Base-by-base conservation (phyloP, 1,140 invertebrate genomes). In the Papilio helenus region DNA sequence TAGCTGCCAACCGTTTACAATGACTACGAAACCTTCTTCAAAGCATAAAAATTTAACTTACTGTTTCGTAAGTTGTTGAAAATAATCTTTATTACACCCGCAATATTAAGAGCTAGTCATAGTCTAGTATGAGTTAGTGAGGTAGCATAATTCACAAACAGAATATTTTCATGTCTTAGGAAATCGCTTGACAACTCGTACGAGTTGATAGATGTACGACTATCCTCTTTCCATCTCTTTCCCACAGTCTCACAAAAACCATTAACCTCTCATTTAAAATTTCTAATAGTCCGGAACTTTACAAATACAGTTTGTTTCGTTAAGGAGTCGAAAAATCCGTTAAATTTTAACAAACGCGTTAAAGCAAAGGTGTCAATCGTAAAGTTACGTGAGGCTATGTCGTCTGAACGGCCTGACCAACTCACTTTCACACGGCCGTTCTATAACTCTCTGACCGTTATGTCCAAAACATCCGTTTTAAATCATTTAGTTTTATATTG, bases 351-450 rank as follows among this genome's bases (percentile, higher is more conserved):
- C 20, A 14, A 26, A 23, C 61, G 61, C 23, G 49, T n/a, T 55
- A 20, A 55, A 51, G 49, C 58, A 61, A 65, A 65, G 61, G 61
- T 26, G 61, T 65, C 61, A 65, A 29, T 14, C 23, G 61, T 65
- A 34, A 29, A n/a, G n/a, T n/a, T n/a, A 26, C 61, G 61, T 65
- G 61, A 65, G 0, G 61, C 26, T 65, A 65, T 65, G 61, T 65
- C 23, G 61, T 65, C 61, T 26, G 61, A 65, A 20, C 51, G 51
- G 51, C 51, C 7, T 3, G 12, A 65, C 5, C 23, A 10, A 29
- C 23, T 65, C 61, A 65, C 61, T 65, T 65, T 65, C 61, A 65
- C 61, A 65, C 61, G 61, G 23, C 61, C 23, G 29, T 29, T 65
- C 26, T 65, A 65, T 65, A 12, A 26, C 23, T 16, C 61, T 65